Conservation (phyloP, 2,797 vertebrate genomes). For the Gouania willdenowi region DNA sequence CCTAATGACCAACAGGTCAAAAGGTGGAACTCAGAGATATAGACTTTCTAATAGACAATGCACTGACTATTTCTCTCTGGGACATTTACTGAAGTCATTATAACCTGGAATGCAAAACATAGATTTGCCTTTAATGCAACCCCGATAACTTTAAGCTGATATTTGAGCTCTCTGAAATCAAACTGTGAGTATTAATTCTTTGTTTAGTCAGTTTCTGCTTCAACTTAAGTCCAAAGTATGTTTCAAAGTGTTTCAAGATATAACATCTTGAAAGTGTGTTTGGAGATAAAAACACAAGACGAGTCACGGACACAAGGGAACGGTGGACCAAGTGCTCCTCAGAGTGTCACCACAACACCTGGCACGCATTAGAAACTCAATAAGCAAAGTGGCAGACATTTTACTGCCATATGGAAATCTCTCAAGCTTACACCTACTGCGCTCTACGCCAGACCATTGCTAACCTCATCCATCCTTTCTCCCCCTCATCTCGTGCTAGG, state of each 20-base stretch:
- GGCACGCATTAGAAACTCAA: constrained; percentile 76
- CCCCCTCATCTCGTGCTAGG: constrained; percentile 56
- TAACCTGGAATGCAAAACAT: constrained; percentile 13
- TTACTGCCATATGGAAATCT: constrained; percentile 78
- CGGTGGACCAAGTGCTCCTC: constrained; percentile 22
- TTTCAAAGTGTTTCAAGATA: no score
- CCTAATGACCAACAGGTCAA: constrained; percentile 12
- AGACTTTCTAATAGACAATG: constrained; percentile 5
- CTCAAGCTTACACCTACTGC: constrained; percentile 64
- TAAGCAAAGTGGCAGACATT: constrained; percentile 81
- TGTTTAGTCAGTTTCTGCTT: constrained; percentile 19
- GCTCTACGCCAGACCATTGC: constrained; percentile 46
- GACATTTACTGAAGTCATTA: constrained; percentile 7
- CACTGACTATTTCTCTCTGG: constrained; percentile 2
- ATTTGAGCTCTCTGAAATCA: constrained; percentile 11
- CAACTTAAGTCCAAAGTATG: constrained; percentile 38
- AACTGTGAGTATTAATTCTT: constrained; percentile 17
- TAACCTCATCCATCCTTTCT: constrained; percentile 58
- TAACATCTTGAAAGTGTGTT: no score
- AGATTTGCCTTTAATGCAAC: constrained; percentile 21
- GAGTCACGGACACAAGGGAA: constrained; percentile 17
- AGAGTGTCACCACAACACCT: constrained; percentile 58
- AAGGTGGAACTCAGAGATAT: constrained; percentile 5
- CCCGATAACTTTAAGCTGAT: constrained; percentile 4
- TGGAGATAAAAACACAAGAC: constrained; percentile 35